Evolutionary conservation across 2,113 vertebrate genomes (phyloP), one percentile per base, ranked within the genome.

Genomic region (Tinamus guttatus): DNA sequence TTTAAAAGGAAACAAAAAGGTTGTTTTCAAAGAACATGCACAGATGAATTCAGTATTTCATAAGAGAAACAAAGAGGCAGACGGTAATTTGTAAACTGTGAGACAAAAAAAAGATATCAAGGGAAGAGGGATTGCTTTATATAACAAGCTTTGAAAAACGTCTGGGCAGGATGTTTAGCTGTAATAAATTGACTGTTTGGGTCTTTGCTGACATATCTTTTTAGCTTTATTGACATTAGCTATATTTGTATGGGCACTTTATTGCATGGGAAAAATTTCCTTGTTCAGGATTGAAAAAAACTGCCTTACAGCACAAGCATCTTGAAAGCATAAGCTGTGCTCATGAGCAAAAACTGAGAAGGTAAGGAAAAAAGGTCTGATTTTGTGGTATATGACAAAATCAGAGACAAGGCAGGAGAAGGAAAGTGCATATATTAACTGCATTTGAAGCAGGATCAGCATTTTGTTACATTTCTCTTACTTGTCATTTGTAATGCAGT

Each of bases 141-240:
- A 67, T 38, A 94, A 89, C 17, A 93, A 85, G 18, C 25, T 75
- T 81, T 45, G 58, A 88, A 63, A 64, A 70, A 67, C 60, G 74
- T 95, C 89, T 83, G 41, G 89, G 77, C 83, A 93, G 96, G 96
- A 93, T 87, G 45, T 92, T 97, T 94, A 96, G 67, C 63, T 58
- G 65, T 82, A 81, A 93, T 92, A 94, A 92, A 94, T 80, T 81
- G 75, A 64, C 71, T 95, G 94, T 85, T 88, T 93, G 85, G 67
- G n/a, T 87, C 81, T 82, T 93, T 81, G 75, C 78, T 96, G 92
- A 90, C 89, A 93, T 92, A 76, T 86, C 85, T 91, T 89, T 81
- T 81, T 80, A 87, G 60, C 51, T 90, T 80, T 93, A 94, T 87
- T 94, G 87, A 94, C 93, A 92, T 94, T 90, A 92, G 34, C 67